phyloP scores from a whole-genome alignment of 2,888 invertebrate genomes.

The Geophilus truncorum region DNA sequence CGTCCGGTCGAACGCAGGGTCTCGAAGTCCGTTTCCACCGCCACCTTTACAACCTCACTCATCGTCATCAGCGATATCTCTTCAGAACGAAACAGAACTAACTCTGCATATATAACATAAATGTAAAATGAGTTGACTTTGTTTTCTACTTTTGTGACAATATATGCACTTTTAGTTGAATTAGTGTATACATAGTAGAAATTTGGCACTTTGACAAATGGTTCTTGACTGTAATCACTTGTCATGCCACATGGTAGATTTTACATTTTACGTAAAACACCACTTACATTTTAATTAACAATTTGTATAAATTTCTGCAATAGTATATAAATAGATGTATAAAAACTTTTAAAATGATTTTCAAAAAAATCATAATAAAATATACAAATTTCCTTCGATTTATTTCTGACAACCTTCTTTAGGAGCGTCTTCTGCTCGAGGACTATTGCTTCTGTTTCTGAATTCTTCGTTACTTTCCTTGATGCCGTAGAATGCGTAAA shows the following conservation, averaged over 20 bases:
- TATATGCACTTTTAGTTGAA: neutral
- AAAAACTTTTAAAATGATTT: neutral
- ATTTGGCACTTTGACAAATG: neutral
- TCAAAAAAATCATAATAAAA: no score
- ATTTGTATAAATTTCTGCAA: neutral
- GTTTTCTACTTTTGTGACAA: conserved; percentile 10
- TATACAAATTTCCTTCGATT: neutral
- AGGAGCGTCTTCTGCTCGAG: no score
- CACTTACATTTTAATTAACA: neutral
- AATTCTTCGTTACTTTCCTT: conserved; percentile 34
- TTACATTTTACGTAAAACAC: neutral
- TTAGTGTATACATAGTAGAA: neutral
- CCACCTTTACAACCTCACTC: neutral
- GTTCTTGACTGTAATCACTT: neutral
- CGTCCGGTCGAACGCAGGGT: neutral
- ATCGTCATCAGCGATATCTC: neutral
- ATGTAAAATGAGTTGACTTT: neutral
- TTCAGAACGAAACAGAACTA: neutral
- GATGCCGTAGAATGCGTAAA: conserved; percentile 31
- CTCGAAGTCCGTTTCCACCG: neutral
- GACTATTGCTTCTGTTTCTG: neutral
- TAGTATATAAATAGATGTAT: no score
- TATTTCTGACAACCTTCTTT: no score
- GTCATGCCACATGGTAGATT: neutral
- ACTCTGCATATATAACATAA: neutral